Evolutionary conservation across 1,140 invertebrate species (phyloP), one percentile per base, ranked within the genome.

Genomic region (Marisa cornuarietis): DNA sequence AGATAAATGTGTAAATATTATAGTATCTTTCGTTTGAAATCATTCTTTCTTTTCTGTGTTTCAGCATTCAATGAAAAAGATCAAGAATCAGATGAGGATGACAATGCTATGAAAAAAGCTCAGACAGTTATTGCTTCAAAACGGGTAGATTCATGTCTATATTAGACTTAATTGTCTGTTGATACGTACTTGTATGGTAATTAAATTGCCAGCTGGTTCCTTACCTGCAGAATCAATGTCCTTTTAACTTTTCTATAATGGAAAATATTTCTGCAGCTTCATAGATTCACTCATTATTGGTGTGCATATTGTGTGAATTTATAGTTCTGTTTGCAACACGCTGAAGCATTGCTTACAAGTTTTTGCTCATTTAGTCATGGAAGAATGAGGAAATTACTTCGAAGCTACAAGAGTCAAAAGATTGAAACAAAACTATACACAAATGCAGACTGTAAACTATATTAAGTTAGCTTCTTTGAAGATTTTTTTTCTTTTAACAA

Each of bases 61-160:
- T 83, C 82, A 89, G 88, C 88, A 54, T 89, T 89, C 76, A 82
- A 85, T 63, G 87, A 88, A 51, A 85, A 85, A 58, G 81, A 82
- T 26, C 83, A 73, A 2, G 78, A 83, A 63, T 72, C 71, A 58
- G 81, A 83, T 31, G 82, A 83, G 65, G 79, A 81, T 54, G 66
- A 83, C 14, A 82, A 83, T 58, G 11, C 54, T 8, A 58, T 2
- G 65, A 79, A 79, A 69, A 84, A 84, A 42, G 83, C 82, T 49
- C 83, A 84, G 52, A 79, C 85, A 26, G 84, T 87, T 24, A 83
- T 89, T 24, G 84, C 88, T 14, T 87, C 87, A 58, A 89, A 85
- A 83, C 84, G 85, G 80, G 88, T 89, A 81, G 77, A 78, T 80
- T 14, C 26, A 9, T 62, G 0, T 49, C n/a, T 9, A 5, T 16